A percentile compares a stretch with the other conserved stretches of the same genome.
phyloP scores from a whole-genome alignment of 2,797 vertebrate genomes.

The Coranthus polyacanthus region DNA sequence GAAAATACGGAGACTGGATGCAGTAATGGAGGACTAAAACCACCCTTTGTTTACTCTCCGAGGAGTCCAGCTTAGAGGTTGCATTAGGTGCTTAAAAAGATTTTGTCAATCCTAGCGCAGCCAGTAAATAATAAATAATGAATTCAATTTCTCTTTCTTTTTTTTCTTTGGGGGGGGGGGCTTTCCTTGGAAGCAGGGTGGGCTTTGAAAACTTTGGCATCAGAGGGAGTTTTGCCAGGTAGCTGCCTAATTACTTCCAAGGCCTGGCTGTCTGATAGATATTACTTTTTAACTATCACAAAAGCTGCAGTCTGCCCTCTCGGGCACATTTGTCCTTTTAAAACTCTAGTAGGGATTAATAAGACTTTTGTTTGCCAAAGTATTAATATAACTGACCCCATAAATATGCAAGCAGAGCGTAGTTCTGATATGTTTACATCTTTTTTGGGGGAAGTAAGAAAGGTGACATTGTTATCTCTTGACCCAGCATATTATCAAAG shows the following conservation, averaged over 20 bases:
- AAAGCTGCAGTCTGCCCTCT: conserved; percentile 64
- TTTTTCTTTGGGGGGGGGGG: conserved; percentile 16
- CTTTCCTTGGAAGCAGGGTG: conserved; percentile 65
- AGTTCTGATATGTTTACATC: conserved; percentile 18
- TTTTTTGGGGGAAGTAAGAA: conserved; percentile 19
- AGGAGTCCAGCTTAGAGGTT: conserved; percentile 61
- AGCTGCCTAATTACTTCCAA: conserved; percentile 76
- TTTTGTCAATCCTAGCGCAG: conserved; percentile 68
- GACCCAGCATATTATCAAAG: not conserved
- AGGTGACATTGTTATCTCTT: conserved; percentile 24
- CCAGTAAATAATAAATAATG: conserved; percentile 76
- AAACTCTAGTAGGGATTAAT: conserved; percentile 49
- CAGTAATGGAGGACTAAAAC: conserved; percentile 62
- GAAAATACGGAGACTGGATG: conserved; percentile 22
- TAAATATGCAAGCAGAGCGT: conserved; percentile 5
- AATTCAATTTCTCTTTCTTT: conserved; percentile 73
- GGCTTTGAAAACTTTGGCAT: conserved; percentile 73
- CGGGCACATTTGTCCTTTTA: conserved; percentile 54
- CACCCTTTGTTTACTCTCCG: conserved; percentile 69
- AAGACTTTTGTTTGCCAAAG: conserved; percentile 50
- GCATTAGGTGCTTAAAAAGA: conserved; percentile 64
- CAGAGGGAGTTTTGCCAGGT: conserved; percentile 73
- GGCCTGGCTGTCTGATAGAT: conserved; percentile 53
- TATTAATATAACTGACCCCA: conserved; percentile 47
- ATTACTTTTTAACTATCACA: conserved; percentile 62